Evolutionary conservation across 2,113 vertebrate genomes (phyloP).

Genomic region (Nesoenas mayeri): DNA sequence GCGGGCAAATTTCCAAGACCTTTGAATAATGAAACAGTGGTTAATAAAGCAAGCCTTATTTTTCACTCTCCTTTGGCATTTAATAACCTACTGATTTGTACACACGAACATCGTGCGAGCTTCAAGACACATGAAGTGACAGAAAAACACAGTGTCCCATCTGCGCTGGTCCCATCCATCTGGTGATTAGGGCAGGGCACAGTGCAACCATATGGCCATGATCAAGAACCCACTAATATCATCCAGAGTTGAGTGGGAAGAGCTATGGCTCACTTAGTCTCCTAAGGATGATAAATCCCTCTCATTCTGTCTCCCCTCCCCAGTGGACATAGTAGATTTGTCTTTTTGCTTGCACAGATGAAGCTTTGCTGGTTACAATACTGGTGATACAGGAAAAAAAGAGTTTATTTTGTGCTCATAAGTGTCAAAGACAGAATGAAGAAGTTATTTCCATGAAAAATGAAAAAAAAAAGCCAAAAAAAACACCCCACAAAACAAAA

Average conservation of each 20-base stretch:
- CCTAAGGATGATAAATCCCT: constrained; percentile 29
- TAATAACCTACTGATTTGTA: neutral
- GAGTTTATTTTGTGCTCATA: neutral
- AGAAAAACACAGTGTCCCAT: neutral
- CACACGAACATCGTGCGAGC: neutral
- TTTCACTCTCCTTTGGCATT: neutral
- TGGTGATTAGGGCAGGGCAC: constrained; percentile 7
- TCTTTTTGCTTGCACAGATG: neutral
- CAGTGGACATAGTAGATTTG: neutral
- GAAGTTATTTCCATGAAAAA: neutral
- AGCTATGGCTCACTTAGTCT: neutral
- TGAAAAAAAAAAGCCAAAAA: neutral
- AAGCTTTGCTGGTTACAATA: neutral
- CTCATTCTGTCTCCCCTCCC: constrained; percentile 19
- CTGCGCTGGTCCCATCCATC: constrained; percentile 7
- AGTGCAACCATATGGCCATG: neutral
- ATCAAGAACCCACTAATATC: constrained; percentile 18
- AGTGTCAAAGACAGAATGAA: neutral
- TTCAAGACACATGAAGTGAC: neutral
- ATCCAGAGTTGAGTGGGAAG: neutral
- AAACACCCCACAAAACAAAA: neutral
- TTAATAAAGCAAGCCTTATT: neutral
- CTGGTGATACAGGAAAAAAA: neutral
- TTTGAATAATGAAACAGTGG: neutral
- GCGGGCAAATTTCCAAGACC: neutral